phyloP scores from a whole-genome alignment of 2,888 invertebrate species.

The Acanthacorydalis orientalis region DNA sequence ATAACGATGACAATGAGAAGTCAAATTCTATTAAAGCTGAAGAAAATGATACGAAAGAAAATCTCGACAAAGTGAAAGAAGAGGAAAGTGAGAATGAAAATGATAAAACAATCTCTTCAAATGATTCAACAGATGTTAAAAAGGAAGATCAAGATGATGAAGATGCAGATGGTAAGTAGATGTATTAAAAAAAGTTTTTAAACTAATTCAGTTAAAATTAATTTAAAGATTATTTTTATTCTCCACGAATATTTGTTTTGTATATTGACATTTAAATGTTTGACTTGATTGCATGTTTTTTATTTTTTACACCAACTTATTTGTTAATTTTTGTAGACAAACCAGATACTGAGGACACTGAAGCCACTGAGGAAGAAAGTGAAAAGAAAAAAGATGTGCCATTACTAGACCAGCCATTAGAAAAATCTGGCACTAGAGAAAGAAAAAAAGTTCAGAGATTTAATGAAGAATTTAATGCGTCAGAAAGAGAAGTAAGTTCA shows the following conservation, averaged over 20 bases:
- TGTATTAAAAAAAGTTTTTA: no score
- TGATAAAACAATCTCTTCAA: conserved; percentile 1
- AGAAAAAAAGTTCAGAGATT: conserved; percentile 23
- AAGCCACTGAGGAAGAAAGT: conserved; percentile 13
- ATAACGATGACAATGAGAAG: no score
- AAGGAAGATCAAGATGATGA: background rate
- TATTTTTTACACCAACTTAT: no score
- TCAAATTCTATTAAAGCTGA: conserved; percentile 10
- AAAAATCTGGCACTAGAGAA: conserved; percentile 22
- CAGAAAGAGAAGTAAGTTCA: conserved; percentile 6
- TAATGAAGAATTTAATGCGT: conserved; percentile 16
- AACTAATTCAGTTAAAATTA: no score
- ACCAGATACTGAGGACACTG: conserved; percentile 16
- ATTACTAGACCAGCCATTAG: conserved; percentile 22
- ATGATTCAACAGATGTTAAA: background rate
- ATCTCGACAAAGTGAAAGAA: conserved; percentile 9
- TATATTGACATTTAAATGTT: no score
- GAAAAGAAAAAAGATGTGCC: conserved; percentile 17
- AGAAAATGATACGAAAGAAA: conserved; percentile 10
- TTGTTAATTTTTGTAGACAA: conserved; percentile 9
- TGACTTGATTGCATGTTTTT: no score
- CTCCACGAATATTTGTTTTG: no score
- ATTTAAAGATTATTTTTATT: no score
- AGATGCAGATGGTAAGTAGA: background rate
- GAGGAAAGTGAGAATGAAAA: conserved; percentile 14